Base-by-base conservation (phyloP, 1,140 invertebrate species). In the Olivierus martensii region DNA sequence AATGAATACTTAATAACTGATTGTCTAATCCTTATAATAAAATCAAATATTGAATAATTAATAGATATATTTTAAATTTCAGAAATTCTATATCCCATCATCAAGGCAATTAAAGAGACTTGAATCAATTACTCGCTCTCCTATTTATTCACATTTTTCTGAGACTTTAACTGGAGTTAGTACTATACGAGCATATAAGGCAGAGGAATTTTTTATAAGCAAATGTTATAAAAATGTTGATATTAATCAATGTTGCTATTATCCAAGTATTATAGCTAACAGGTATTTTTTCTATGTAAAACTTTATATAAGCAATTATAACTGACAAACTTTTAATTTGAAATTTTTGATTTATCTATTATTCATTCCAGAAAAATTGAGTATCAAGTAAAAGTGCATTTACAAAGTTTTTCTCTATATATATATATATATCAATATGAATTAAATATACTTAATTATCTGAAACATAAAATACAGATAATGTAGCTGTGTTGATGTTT, bases 81-180 rank as follows among this genome's bases (percentile, higher is more conserved):
- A 58, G 57, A 58, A 60, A 36, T 70, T 73, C 45, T 77, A 73
- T 56, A 67, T 77, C 7, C 65, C 67, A 5, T 74, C 73, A 9
- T 71, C 73, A 4, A 54, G 77, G 18, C 76, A 77, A 58, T 61
- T 78, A 36, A 73, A 74, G 58, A 54, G 76, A 49, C 61, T 78
- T 7, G 73, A 77, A 56, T 77, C 75, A 3, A 68, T 73, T 1
- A 67, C 73, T 1, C 59, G 73, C 9, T 77, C 74, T 37, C 76
- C 72, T 12, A 73, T 77, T 28, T 78, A 73, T 55, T 73, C 70
- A 11, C 72, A 77, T 62, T 78, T 78, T 59, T 70, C 67, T 44
- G 76, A 79, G 62, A 72, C 75, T 3, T 57, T 79, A 6, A 66
- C 68, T 22, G 78, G 78, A 14, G 67, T 71, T 0, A 61, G 65